Base-by-base conservation (phyloP, 2,797 vertebrate genomes). In the Etheostoma perlongum region DNA sequence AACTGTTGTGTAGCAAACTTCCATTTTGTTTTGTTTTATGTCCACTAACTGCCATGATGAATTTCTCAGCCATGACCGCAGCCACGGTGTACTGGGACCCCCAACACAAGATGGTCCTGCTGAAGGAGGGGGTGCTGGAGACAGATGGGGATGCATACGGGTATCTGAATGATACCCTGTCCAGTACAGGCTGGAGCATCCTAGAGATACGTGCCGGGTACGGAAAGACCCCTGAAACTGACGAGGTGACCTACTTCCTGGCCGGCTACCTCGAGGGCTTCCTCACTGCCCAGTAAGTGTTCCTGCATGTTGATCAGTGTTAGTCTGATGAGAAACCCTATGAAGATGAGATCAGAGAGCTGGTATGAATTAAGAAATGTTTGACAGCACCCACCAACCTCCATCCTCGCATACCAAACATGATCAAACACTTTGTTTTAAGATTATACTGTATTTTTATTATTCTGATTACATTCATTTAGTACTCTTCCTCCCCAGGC, bases 261-360 rank as follows among this genome's bases (percentile, higher is more conserved):
- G 97, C 97, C 0, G 97, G 97, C 40, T 97, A 95, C 88, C 91
- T 99, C 16, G 97, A 98, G 85, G 97, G 97, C 0, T 98, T 96
- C 86, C 96, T 99, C 66, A 97, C 96, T 0, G 96, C 96, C 36
- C 92, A 88, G 97, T 98, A 93, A 96, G 97, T 86, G 7, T 40
- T 40, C 36, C 19, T 30, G n/a, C 3, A 33, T 49, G 52, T 19
- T 40, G 6, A 47, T 23, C 14, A 42, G 7, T 48, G 23, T 23
- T 44, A 23, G 23, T 25, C 30, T 69, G 21, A 14, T 33, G 4
- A 55, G 47, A 9, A 27, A 16, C 30, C 19, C 13, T 9, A 25
- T 36, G 15, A 25, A 49, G 21, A 58, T 40, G 36, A 40, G 10
- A 11, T 11, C 36, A 12, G 36, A 40, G 4, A 40, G 10, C 36